Evolutionary conservation across 2,797 vertebrate genomes (phyloP).

Genomic region (Galaxias olidus): DNA sequence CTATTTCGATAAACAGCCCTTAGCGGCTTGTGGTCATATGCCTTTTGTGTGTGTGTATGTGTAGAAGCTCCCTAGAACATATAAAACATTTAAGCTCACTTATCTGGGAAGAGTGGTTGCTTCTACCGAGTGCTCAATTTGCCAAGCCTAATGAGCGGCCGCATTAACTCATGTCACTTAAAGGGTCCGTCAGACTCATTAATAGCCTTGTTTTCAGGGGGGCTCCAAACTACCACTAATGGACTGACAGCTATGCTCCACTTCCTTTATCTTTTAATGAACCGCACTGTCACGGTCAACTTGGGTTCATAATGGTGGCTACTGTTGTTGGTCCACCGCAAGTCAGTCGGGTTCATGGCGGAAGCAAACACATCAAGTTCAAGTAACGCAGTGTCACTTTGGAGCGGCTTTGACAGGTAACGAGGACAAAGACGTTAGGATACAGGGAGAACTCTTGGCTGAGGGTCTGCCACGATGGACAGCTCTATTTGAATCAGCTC

Average conservation of each 20-base stretch:
- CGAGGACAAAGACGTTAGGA: no score
- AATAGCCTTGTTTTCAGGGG: slow-evolving; percentile 63
- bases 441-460: no score
- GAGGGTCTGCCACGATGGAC: no score
- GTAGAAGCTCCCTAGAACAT: slow-evolving; percentile 24
- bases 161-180: slow-evolving; percentile 59
- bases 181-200: slow-evolving; percentile 58
- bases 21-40: no score
- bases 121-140: slow-evolving; percentile 44
- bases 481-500: no score
- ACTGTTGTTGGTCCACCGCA: slow-evolving; percentile 2
- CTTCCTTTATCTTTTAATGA: slow-evolving; percentile 48
- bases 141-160: slow-evolving; percentile 55
- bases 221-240: slow-evolving; percentile 51
- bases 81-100: slow-evolving; percentile 55
- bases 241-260: slow-evolving; percentile 40
- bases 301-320: not conserved
- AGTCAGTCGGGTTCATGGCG: slow-evolving; percentile 1
- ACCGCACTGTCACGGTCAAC: slow-evolving; percentile 19
- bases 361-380: not conserved
- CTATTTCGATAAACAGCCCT: not conserved
- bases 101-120: slow-evolving; percentile 43
- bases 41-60: no score
- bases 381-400: slow-evolving; percentile 1
- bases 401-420: no score